Evolutionary conservation across 2,113 vertebrate species (phyloP), one percentile per base, ranked within the genome.

Genomic region (Rhynchomys soricoides): DNA sequence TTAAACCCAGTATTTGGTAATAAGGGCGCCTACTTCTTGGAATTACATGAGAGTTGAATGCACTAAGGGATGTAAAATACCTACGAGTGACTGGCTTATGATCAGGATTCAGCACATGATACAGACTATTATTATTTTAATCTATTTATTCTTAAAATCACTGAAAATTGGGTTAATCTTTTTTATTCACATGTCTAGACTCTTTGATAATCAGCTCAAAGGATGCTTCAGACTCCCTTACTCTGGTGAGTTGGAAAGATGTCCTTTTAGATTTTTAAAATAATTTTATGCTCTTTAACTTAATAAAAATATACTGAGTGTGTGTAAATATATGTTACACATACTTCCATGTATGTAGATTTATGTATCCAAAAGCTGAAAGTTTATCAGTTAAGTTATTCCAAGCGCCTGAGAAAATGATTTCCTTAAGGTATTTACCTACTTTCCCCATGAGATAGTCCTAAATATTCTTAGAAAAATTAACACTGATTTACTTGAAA

Each of bases 331-430:
- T 52, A 24, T 24, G 22, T 78, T 55, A 57, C 75, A 34, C 43
- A 70, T 75, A 29, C 59, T 22, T 74, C 12, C 34, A 66, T 68
- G 40, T 86, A n/a, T 79, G 29, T 88, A 75, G 29, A 87, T 48
- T 48, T 75, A 11, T 55, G 62, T 52, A 1, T 90, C 2, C n/a
- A 75, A 92, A 93, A 96, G 52, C 40, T 81, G 66, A 86, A 74
- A 89, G 92, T 86, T 94, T 89, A 19, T 16, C n/a, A 86, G 43
- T 45, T 91, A 62, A 88, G 10, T 71, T 52, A 89, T 50, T 89
- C 29, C n/a, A 66, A 91, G 19, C 22, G 86, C 57, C 22, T 34
- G 24, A 12, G 37, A 40, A 95, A 91, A 77, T 43, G 48, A 79
- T 6, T 89, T 97, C 74, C 16, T n/a, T 43, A 86, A 92, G 40